phyloP scores from a whole-genome alignment of 2,113 vertebrate species.

The Antechinus flavipes region DNA sequence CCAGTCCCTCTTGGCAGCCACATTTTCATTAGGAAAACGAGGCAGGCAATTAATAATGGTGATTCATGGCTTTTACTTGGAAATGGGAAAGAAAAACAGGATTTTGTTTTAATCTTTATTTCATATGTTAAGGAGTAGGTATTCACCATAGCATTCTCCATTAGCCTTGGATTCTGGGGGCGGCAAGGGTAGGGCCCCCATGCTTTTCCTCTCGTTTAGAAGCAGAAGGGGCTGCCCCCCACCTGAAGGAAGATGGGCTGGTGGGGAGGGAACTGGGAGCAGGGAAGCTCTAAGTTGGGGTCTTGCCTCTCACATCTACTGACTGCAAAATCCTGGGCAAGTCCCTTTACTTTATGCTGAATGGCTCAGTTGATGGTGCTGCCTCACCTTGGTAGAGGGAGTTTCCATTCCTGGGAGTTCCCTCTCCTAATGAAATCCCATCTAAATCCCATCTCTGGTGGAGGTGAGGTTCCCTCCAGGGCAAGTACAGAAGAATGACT shows the following conservation, averaged over 20 bases:
- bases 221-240: neutral
- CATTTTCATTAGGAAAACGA: conserved; percentile 1
- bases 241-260: neutral
- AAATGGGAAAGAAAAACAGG: neutral
- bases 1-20: neutral
- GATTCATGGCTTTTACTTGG: conserved; percentile 3
- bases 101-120: neutral
- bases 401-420: neutral
- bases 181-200: neutral
- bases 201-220: neutral
- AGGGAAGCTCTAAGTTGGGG: neutral
- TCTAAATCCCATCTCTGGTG: neutral
- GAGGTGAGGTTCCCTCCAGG: neutral
- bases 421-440: neutral
- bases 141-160: neutral
- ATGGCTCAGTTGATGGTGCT: neutral
- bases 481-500: neutral
- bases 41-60: neutral
- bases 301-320: neutral
- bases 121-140: neutral
- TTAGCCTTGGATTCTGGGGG: neutral
- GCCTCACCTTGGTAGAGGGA: neutral
- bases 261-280: neutral
- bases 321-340: neutral
- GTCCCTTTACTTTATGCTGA: neutral